phyloP scores from a whole-genome alignment of 53 echinoderm and acorn worm genomes.

The Arbacia lixula region DNA sequence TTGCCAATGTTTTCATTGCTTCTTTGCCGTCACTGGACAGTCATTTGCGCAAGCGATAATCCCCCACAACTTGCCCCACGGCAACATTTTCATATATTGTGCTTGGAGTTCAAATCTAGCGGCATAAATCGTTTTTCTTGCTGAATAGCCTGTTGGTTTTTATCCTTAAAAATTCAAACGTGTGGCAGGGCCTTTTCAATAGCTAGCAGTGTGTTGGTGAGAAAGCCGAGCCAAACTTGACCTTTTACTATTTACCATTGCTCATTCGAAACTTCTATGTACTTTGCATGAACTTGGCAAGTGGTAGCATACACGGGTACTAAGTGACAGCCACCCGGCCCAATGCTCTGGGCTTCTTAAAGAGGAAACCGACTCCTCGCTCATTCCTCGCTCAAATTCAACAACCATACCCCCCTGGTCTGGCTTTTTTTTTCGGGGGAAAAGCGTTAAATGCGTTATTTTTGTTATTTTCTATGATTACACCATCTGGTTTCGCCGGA shows the following conservation, averaged over 20 bases:
- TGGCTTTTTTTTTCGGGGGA: slow-evolving; percentile 17
- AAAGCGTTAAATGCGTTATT: slow-evolving; percentile 35
- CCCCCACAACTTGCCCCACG: not conserved
- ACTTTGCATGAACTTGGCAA: slow-evolving; percentile 39
- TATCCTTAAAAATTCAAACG: slow-evolving; percentile 6
- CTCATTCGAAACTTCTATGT: slow-evolving; percentile 49
- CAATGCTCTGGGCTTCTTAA: not conserved
- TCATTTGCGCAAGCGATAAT: slow-evolving; percentile 47
- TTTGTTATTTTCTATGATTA: slow-evolving; percentile 43
- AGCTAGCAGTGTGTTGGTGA: slow-evolving; percentile 6
- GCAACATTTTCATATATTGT: not conserved
- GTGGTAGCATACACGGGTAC: slow-evolving; percentile 18
- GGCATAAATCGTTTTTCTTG: slow-evolving; percentile 38
- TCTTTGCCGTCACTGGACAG: slow-evolving; percentile 10
- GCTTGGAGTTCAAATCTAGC: not conserved
- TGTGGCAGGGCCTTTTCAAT: not conserved
- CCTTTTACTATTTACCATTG: slow-evolving; percentile 20
- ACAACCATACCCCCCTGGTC: slow-evolving; percentile 11
- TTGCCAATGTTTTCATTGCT: slow-evolving; percentile 29
- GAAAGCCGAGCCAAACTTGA: slow-evolving; percentile 40
- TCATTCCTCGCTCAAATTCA: not conserved
- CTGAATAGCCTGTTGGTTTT: slow-evolving; percentile 40
- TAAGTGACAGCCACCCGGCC: not conserved
- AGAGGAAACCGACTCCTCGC: not conserved
- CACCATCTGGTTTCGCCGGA: too few relatives aligned